Conservation (phyloP, 2,888 invertebrate genomes). For the Acleris laterana region DNA sequence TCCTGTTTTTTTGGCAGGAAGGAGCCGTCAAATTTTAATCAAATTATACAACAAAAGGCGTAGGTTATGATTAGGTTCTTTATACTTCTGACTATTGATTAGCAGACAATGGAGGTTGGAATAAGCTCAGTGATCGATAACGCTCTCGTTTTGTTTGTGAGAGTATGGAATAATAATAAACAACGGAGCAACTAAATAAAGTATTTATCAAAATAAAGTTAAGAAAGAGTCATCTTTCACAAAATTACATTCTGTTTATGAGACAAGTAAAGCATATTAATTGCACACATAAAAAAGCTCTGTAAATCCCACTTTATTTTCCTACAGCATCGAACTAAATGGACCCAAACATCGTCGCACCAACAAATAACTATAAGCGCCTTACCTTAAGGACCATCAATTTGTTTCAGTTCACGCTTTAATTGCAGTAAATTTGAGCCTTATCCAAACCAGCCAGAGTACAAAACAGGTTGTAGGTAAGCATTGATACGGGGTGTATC, state of each 20-base stretch:
- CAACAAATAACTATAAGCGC: no score
- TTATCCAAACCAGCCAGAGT: background rate
- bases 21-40: conserved; percentile 78
- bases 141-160: conserved; percentile 1
- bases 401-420: no score
- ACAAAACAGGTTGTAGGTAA: background rate
- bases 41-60: conserved; percentile 67
- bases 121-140: conserved; percentile 6
- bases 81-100: conserved; percentile 29
- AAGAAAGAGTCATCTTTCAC: no score
- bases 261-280: no score
- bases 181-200: no score
- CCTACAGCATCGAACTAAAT: no score
- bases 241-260: no score
- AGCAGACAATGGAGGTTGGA: conserved; percentile 21
- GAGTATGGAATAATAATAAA: background rate
- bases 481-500: background rate
- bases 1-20: conserved; percentile 71
- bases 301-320: no score
- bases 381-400: no score
- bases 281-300: no score
- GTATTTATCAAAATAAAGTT: no score
- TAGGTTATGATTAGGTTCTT: conserved; percentile 67
- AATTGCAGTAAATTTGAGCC: background rate
- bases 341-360: no score